Evolutionary conservation across 2,888 invertebrate species (phyloP).

Genomic region (Drosophila conformis): DNA sequence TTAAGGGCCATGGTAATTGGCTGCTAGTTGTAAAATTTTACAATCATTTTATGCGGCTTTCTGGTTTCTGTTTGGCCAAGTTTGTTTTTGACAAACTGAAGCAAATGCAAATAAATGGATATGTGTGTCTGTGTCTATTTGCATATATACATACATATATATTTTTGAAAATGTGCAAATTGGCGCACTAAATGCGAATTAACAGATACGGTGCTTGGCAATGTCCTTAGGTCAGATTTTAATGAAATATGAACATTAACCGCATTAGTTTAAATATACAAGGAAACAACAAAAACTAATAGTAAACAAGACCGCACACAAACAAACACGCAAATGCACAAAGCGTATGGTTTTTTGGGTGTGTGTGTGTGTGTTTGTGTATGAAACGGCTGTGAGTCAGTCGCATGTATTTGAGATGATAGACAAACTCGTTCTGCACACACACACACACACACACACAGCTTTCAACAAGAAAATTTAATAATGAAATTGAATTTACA

Average conservation of each 20-base stretch:
- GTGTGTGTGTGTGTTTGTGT: background rate
- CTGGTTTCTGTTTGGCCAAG: conserved; percentile 47
- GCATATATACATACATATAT: background rate
- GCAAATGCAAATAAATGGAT: conserved; percentile 19
- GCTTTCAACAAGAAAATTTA: conserved; percentile 68
- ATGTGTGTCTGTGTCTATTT: background rate
- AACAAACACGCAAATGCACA: background rate
- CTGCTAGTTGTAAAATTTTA: conserved; percentile 62
- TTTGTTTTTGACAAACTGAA: conserved; percentile 80
- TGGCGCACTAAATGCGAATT: conserved; percentile 66
- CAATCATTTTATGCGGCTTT: conserved; percentile 50
- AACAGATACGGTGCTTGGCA: conserved; percentile 37
- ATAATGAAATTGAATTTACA: conserved; percentile 81
- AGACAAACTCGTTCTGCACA: conserved; percentile 63
- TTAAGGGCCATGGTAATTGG: conserved; percentile 67
- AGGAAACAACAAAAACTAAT: conserved; percentile 60
- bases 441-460: background rate
- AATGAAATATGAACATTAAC: conserved; percentile 82
- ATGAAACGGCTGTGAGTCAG: conserved; percentile 7
- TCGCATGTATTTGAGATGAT: conserved; percentile 49
- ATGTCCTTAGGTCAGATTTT: conserved; percentile 73
- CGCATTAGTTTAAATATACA: conserved; percentile 81
- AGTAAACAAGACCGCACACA: conserved; percentile 48
- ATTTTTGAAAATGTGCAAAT: conserved; percentile 42
- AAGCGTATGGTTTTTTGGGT: background rate